Evolutionary conservation across 2,113 vertebrate species (phyloP), one percentile per base, ranked within the genome.

Genomic region (Silurus asotus): DNA sequence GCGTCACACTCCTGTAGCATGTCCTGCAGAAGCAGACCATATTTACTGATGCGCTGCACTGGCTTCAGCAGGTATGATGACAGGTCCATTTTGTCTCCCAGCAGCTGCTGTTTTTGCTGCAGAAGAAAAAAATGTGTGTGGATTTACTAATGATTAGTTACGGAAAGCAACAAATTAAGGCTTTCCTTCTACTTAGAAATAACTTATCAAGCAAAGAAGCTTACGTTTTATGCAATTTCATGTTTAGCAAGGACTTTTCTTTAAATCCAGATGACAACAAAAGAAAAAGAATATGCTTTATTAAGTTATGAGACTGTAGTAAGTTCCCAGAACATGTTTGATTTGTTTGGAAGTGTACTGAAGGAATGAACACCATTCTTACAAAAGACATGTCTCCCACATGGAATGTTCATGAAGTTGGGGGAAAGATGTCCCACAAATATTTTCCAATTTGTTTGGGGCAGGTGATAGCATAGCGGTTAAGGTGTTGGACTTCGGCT

Each of bases 1-100:
- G 7, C 81, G 1, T 92, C 86, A 37, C 93, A 94, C 79, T 95
- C 94, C 28, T 88, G 90, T 88, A 93, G 84, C 91, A 95, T 91
- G 90, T 96, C 95, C 89, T 94, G 94, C 61, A 95, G 93, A 86
- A 96, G 92, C 59, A 95, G 89, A 77, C 93, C 93, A 92, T 95
- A 96, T 87, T 96, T 96, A 84, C 95, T 95, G 92, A 96, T 95
- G 84, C 95, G 92, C 91, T 96, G 95, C 70, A 95, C 93, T 0
- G 94, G 95, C 89, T 95, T 95, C 91, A 96, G 90, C 83, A 95
- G 89, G 88, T 95, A 95, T 0, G 95, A 96, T 49, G 93, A 94
- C 88, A 95, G 88, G 86, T 96, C 94, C 95, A 95, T 95, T 89
- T 94, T 93, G 84, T 95, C 94, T 7, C 90, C 88, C 28, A 95